Base-by-base conservation (phyloP, 2,797 vertebrate species). In the Anabas testudineus region DNA sequence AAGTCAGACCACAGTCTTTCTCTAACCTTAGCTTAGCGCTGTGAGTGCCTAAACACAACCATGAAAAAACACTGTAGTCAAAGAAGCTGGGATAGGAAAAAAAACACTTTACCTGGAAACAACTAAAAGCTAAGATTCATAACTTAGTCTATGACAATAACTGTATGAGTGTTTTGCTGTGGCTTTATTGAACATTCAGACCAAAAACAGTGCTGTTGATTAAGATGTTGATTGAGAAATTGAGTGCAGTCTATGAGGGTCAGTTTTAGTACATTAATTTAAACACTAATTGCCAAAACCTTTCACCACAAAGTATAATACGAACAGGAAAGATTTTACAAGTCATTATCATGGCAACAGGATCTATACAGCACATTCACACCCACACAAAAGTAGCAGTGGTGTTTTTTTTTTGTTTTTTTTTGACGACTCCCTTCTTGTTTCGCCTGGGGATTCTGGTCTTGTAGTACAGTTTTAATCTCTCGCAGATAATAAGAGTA, bases 401-500 rank as follows among this genome's bases (percentile, higher is more conserved):
- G 19, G 15, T 57, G 53, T 19, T 71, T 1, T 30, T 55, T 63
- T 41, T 37, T 34, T 39, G 7, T 19, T 71, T 1, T 30, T 55
- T 63, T 41, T 37, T 34, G 39, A 7, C 28, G 18, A 21, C 30
- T 36, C 18, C 48, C 14, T 19, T 32, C 28, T 63, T 49, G 28
- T 65, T 79, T 59, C 56, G 32, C 49, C 16, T 28, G 54, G 55
- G 55, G 66, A 53, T 70, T 61, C 41, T 53, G 77, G 24, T 41
- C 53, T 32, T 28, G 43, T 51, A 30, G 34, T 67, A 41, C 75
- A 41, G 61, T 18, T 67, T 34, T 72, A 75, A 80, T 76, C 66
- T 80, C 63, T 53, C 65, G 48, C 24, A 73, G 46, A 79, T 32
- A 60, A 51, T 32, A 52, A 51, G 71, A 76, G 61, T 32, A 39